These are phyloP conservation scores for Globodera ellingtonae DNA, from an alignment of 1,140 invertebrate species.

Conservation along the genomic window DNA sequence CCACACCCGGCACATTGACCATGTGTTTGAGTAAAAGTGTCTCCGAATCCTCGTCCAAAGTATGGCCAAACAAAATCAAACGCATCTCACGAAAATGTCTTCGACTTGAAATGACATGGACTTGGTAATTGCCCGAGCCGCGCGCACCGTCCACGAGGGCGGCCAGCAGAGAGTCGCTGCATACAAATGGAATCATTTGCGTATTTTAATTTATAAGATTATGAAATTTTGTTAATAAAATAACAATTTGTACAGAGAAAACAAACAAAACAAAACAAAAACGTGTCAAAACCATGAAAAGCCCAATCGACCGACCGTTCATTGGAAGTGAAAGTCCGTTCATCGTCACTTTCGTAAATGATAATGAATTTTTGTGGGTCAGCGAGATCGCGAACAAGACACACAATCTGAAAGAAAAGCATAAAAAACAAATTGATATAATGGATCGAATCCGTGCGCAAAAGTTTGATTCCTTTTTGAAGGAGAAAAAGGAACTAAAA, in stretches of 20 bases:
- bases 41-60: constrained; percentile 93
- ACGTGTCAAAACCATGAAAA: too few species aligned
- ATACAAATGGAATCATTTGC: constrained; percentile 31
- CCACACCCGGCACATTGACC: constrained; percentile 73
- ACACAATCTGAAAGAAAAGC: constrained; percentile 72
- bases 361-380: constrained; percentile 91
- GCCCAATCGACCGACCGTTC: constrained; percentile 71
- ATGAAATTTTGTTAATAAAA: neutral
- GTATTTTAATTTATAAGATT: too few species aligned
- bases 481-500: too few species aligned
- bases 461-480: too few species aligned
- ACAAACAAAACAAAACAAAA: too few species aligned
- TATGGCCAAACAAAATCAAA: constrained; percentile 81
- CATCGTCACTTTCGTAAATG: constrained; percentile 89
- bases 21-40: constrained; percentile 81
- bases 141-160: constrained; percentile 92
- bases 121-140: constrained; percentile 91
- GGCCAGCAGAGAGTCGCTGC: constrained; percentile 87
- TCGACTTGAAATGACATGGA: constrained; percentile 85
- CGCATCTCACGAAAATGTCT: constrained; percentile 80
- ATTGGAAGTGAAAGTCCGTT: constrained; percentile 82
- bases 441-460: too few species aligned
- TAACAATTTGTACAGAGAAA: constrained; percentile 5
- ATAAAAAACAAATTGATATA: constrained; percentile 24
- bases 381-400: constrained; percentile 82